phyloP scores from a whole-genome alignment of 2,797 vertebrate genomes.

The Esox masquinongy region DNA sequence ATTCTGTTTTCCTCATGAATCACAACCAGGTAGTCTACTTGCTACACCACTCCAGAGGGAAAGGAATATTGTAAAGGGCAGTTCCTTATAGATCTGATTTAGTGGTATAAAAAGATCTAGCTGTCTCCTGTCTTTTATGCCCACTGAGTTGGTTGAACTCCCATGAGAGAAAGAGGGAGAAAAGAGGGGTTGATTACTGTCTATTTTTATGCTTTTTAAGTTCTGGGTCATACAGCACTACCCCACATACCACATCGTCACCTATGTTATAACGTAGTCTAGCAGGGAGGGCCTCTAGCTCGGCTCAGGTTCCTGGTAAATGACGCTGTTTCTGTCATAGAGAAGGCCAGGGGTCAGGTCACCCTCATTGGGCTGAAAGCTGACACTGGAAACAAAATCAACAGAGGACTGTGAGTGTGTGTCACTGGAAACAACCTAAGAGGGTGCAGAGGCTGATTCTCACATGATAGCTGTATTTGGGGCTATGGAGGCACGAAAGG shows the following conservation, averaged over 20 bases:
- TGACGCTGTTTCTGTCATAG: conserved; percentile 5
- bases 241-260: conserved; percentile 50
- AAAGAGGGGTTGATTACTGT: conserved; percentile 29
- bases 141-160: conserved; percentile 38
- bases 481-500: conserved; percentile 28
- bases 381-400: conserved; percentile 36
- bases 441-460: conserved; percentile 8
- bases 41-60: too few species aligned
- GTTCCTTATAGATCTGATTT: too few species aligned
- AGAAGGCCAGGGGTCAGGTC: conserved; percentile 3
- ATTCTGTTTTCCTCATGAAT: conserved; percentile 26
- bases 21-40: conserved; percentile 26
- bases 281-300: conserved; percentile 16
- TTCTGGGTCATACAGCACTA: conserved; percentile 23
- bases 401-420: not conserved
- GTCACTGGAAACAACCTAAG: not conserved
- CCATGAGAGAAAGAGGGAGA: conserved; percentile 24
- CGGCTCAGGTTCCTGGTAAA: conserved; percentile 45
- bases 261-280: conserved; percentile 51
- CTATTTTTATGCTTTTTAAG: conserved; percentile 36
- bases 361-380: not conserved
- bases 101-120: conserved; percentile 27
- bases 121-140: conserved; percentile 16
- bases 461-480: too few species aligned
- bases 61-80: too few species aligned